phyloP scores from a whole-genome alignment of 2,113 vertebrate genomes.

The Apteryx mantelli region DNA sequence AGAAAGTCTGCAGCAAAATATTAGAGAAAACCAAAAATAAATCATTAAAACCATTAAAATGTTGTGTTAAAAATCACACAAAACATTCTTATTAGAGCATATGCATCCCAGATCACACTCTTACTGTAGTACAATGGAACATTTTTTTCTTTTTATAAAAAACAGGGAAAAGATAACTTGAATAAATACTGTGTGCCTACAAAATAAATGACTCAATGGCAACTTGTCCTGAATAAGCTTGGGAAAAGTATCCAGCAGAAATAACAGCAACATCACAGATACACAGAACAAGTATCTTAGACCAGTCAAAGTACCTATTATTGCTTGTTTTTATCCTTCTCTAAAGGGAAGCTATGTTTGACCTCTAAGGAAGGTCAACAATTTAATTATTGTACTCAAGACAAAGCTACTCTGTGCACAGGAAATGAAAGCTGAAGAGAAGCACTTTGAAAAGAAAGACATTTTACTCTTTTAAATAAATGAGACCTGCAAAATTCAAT shows the following conservation, averaged over 20 bases:
- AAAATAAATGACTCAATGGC: neutral
- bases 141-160: neutral
- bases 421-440: slow-evolving; percentile 77
- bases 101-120: neutral
- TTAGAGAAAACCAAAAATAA: neutral
- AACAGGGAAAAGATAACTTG: neutral
- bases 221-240: slow-evolving; percentile 16
- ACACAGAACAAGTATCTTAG: slow-evolving; percentile 24
- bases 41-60: neutral
- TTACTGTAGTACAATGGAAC: neutral
- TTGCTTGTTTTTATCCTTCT: slow-evolving; percentile 77
- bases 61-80: neutral
- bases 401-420: slow-evolving; percentile 76
- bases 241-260: slow-evolving; percentile 54
- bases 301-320: slow-evolving; percentile 66
- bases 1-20: neutral
- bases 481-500: slow-evolving; percentile 48
- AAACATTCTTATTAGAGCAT: neutral
- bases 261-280: slow-evolving; percentile 55
- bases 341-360: slow-evolving; percentile 73
- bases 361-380: slow-evolving; percentile 74
- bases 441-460: slow-evolving; percentile 69
- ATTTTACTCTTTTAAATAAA: slow-evolving; percentile 66
- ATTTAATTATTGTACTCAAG: slow-evolving; percentile 79
- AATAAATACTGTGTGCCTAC: neutral